Evolutionary conservation across 2,113 vertebrate genomes (phyloP), one percentile per base, ranked within the genome.

Genomic region (Triplophysa rosa): DNA sequence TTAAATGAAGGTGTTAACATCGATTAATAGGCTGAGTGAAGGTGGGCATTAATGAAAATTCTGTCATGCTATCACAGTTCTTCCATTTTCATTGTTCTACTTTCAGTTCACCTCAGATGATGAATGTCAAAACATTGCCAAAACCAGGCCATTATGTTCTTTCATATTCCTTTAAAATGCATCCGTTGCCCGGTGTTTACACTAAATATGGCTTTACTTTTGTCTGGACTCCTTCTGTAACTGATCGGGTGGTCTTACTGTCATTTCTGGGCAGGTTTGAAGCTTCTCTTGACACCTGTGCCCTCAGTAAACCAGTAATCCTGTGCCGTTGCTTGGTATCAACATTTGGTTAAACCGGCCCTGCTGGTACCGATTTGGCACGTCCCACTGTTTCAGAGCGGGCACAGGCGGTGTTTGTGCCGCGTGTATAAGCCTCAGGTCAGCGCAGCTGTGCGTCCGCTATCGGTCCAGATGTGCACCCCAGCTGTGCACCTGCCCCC

Each of bases 1-100:
- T 88, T 26, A 89, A 85, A 81, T 84, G 83, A 84, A 88, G 80
- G 87, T 89, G 88, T 82, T 83, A 86, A 82, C 88, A 81, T 80
- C 78, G 54, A 45, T 9, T 42, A 73, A 73, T 17, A 52, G 29
- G 47, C 47, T 49, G 8, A 14, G 33, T 29, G 54, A 14, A 37
- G 67, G 54, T n/a, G 67, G 63, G 12, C 29, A 33, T 33, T 52
- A 52, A 19, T 47, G 29, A 24, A 42, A 42, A 24, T 45, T 52
- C n/a, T 56, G 45, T 56, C 45, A 73, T 45, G 56, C 19, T 33
- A 19, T 63, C 1, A 1, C 65, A 42, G 62, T 19, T 33, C 37
- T 62, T 58, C 2, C 10, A 26, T 59, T 72, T 26, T 23, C 37
- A 23, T 37, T 3, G 58, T 26, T 74, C 58, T 63, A 9, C 24